Conservation (phyloP, 2,113 vertebrate genomes). For the Desmodus rotundus region DNA sequence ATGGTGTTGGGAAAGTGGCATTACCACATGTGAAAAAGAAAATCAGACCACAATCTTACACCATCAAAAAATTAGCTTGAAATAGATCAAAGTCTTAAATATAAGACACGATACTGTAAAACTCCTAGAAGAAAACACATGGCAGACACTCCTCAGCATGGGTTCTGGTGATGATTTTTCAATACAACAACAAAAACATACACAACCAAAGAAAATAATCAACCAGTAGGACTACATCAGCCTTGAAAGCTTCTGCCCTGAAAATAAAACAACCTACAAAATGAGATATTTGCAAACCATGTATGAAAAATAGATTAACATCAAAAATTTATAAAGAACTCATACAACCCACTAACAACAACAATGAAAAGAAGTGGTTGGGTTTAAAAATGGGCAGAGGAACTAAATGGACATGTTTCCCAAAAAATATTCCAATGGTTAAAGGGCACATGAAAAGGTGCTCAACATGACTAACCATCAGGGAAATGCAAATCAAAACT, state of each 20-base stretch:
- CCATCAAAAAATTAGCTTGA: background rate
- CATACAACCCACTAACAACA: background rate
- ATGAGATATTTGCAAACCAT: background rate
- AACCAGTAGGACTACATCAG: background rate
- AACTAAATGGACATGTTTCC: background rate
- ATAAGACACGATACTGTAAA: background rate
- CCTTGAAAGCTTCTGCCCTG: background rate
- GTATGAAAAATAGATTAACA: background rate
- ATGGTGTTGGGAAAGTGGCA: background rate
- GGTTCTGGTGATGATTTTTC: background rate
- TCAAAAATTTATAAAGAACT: background rate
- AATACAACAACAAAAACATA: background rate
- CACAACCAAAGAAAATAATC: background rate
- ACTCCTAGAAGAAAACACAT: background rate
- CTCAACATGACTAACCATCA: background rate
- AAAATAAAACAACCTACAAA: background rate
- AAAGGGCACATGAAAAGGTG: background rate
- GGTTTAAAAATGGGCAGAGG: background rate
- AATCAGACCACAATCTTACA: background rate
- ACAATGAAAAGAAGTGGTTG: background rate
- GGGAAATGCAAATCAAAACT: background rate
- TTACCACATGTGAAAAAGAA: background rate
- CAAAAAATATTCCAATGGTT: background rate
- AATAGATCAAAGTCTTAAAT: background rate
- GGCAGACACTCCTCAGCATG: background rate